Evolutionary conservation across 1,140 invertebrate species (phyloP).

Genomic region (Vollenhovia emeryi): DNA sequence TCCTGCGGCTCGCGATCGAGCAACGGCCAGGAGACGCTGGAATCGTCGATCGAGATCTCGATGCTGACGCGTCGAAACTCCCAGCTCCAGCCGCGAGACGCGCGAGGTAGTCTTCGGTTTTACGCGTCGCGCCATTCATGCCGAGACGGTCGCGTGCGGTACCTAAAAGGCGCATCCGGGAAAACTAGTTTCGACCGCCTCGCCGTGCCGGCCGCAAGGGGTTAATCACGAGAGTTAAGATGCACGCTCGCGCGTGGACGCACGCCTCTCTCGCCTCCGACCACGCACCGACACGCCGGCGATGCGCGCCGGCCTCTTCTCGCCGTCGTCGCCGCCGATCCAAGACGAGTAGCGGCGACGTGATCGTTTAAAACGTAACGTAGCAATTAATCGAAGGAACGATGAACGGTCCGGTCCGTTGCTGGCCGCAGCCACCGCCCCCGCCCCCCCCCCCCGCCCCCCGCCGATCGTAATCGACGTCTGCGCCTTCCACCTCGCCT

Average conservation of each 20-base stretch:
- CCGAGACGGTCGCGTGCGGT: background rate
- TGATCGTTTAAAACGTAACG: conserved; percentile 67
- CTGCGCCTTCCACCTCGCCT: conserved; percentile 38
- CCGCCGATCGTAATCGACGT: conserved; percentile 50
- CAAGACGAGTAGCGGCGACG: conserved; percentile 49
- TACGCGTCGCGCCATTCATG: conserved; percentile 13
- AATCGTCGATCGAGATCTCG: background rate
- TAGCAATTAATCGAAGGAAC: conserved; percentile 65
- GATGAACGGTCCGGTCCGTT: conserved; percentile 50
- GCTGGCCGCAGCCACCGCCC: background rate
- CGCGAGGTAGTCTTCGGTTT: background rate
- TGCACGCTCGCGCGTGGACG: background rate
- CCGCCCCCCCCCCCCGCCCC: background rate
- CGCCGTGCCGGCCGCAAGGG: background rate
- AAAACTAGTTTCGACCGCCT: background rate
- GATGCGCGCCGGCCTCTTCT: conserved; percentile 17
- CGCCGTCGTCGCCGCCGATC: background rate
- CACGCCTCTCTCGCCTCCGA: background rate
- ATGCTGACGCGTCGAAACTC: background rate
- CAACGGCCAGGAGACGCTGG: background rate
- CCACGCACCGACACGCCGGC: background rate
- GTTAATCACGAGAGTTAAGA: conserved; percentile 40
- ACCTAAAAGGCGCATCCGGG: background rate
- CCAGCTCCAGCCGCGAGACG: background rate
- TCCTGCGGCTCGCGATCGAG: background rate